Percentiles rank a stretch among this genome's conserved stretches.
Evolutionary conservation across 2,888 invertebrate species (phyloP).

Genomic region (Hypena proboscidalis): DNA sequence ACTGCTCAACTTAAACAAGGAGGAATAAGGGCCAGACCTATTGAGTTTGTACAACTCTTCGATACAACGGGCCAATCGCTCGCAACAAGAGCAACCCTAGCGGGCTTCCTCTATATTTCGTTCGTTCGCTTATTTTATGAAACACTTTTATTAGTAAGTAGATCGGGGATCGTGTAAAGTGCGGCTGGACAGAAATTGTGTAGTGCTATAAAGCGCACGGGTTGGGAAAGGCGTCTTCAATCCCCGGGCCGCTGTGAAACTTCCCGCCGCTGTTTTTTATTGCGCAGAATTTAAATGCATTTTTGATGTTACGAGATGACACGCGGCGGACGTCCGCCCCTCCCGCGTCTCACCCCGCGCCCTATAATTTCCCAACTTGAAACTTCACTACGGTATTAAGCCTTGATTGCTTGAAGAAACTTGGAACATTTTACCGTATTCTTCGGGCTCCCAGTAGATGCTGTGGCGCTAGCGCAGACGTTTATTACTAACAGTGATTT

Average conservation of each 20-base stretch:
- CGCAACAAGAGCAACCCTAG: conserved; percentile 56
- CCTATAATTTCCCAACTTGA: conserved; percentile 85
- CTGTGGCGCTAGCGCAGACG: conserved; percentile 76
- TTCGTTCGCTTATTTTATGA: conserved; percentile 39
- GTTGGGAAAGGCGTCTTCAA: conserved; percentile 67
- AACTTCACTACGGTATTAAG: conserved; percentile 85
- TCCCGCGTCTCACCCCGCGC: conserved; percentile 62
- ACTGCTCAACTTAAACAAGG: conserved; percentile 46
- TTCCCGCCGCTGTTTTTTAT: conserved; percentile 84
- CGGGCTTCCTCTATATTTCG: conserved; percentile 23
- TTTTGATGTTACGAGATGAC: conserved; percentile 86
- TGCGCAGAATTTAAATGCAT: conserved; percentile 86
- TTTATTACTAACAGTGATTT: conserved; percentile 79
- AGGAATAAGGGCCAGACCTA: conserved; percentile 48
- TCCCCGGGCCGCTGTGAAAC: conserved; percentile 79
- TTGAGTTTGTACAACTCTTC: conserved; percentile 49
- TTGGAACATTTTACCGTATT: conserved; percentile 85
- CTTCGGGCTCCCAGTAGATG: conserved; percentile 82
- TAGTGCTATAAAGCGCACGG: conserved; percentile 64
- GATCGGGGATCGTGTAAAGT: conserved; percentile 55
- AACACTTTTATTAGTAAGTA: conserved; percentile 58
- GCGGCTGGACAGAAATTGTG: conserved; percentile 64
- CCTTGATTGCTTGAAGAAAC: conserved; percentile 85
- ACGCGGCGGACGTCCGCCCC: conserved; percentile 82
- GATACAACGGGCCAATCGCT: conserved; percentile 65